Evolutionary conservation across 1,140 invertebrate species (phyloP), one percentile per base, ranked within the genome.

Genomic region (Bombus superbus): DNA sequence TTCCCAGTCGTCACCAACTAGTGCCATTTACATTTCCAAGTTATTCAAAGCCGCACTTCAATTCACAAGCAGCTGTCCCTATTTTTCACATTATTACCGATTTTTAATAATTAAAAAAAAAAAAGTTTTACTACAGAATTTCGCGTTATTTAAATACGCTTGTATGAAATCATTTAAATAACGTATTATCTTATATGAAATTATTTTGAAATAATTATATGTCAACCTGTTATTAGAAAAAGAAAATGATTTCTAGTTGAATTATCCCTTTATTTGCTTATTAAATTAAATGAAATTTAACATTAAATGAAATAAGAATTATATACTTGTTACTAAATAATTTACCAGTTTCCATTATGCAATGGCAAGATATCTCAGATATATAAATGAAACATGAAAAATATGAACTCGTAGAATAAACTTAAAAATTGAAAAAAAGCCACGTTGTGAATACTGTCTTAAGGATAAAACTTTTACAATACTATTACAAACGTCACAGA

Each of bases 1-100:
- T 80, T 85, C 72, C 73, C 57, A 71, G 47, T 75, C 18, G 74
- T 53, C 82, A 69, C 18, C 35, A 77, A 68, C 72, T 25, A 47
- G 42, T 47, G 28, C 72, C 40, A 74, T 47, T 47, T 74, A 68
- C 62, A 32, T 28, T 68, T 42, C 15, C 28, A 40, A 66, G 66
- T 68, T 79, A 32, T 66, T 74, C 40, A 47, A 44, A 32, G 15
- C 18, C 25, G 9, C 69, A 13, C 69, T n/a, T 11, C 42, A 32
- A 44, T 22, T 71, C 11, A 53, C 47, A 53, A 22, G 47, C 47
- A 10, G 69, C 8, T 28, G 22, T 25, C 4, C 28, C 6, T 73
- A 9, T 13, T 75, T 35, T 35, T 13, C 42, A 9, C 32, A n/a
- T 75, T 57, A 75, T 57, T 32, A 9, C 28, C 0, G 69, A n/a